Base-by-base conservation (phyloP, 2,888 invertebrate genomes). In the Hydropsyche betteni region DNA sequence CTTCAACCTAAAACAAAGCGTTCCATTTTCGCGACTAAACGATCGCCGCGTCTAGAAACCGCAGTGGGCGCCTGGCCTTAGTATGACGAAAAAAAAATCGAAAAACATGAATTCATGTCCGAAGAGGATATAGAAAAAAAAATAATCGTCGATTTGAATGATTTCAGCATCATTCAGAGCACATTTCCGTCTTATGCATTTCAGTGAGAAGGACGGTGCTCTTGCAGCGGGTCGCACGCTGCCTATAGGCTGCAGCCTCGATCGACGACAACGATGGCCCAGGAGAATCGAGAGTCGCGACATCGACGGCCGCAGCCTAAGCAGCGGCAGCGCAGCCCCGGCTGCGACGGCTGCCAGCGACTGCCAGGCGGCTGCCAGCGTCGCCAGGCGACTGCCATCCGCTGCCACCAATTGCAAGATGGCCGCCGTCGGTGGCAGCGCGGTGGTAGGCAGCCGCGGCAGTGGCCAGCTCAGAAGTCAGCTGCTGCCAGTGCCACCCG, bases 141-240 rank as follows among this genome's bases (percentile, higher is more conserved):
- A 24, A 24, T 24, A 24, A 24, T 2, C 24, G 24, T 24, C 24
- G 24, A 24, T 24, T 24, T 24, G 24, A 24, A 24, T 24, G 24
- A 24, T 24, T 24, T 24, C 24, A 24, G 24, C 24, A 24, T 24
- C 24, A 24, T 24, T 24, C 24, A 24, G 24, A 24, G 24, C 24
- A 24, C 24, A 24, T 24, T 24, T 24, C 24, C 24, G 24, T 24
- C 24, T 24, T 24, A 24, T 24, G 69, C 78, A 77, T 88, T 87
- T 53, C 84, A 89, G 89, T 89, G 87, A 88, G 88, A 88, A 88
- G 88, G 86, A 88, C 87, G 86, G 87, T 88, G 88, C 87, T 86
- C 85, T 85, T 84, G 85, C 78, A 78, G 76, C 70, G 74, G 82
- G 81, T 80, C 81, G 81, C 81, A 80, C 81, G 80, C 81, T 81